Percentiles rank a stretch among this genome's conserved stretches.
phyloP scores from a whole-genome alignment of 1,140 invertebrate genomes.

The Lasioglossum baleicum region DNA sequence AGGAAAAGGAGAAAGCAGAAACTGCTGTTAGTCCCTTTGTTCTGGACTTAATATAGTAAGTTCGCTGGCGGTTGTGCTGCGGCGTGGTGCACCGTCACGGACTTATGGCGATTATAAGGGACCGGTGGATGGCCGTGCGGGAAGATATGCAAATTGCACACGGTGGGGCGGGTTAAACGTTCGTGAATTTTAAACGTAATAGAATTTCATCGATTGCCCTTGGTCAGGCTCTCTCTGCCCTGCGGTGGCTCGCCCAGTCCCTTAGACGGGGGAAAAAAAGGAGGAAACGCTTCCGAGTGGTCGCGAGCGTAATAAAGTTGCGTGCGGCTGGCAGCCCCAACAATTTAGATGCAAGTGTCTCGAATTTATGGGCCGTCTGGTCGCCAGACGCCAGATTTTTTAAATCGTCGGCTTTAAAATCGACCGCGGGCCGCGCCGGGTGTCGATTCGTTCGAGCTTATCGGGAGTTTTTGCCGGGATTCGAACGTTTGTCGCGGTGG shows the following conservation, averaged over 20 bases:
- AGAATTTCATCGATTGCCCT: constrained; percentile 35
- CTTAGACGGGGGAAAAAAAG: neutral
- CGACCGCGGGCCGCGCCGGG: neutral
- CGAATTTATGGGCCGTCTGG: constrained; percentile 7
- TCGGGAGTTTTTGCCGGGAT: neutral
- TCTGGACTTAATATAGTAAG: constrained; percentile 4
- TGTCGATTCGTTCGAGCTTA: neutral
- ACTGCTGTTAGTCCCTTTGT: constrained; percentile 2
- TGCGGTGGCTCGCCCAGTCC: neutral
- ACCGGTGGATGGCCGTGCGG: neutral
- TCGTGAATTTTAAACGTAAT: constrained; percentile 47
- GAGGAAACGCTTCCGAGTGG: neutral
- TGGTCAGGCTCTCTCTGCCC: neutral
- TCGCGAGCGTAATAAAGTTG: constrained; percentile 30
- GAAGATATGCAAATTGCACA: constrained; percentile 49
- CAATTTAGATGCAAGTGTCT: constrained; percentile 9
- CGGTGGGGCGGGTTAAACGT: constrained; percentile 33
- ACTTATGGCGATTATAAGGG: constrained; percentile 30
- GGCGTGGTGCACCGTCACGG: neutral
- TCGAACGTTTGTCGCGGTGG: neutral
- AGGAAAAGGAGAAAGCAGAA: neutral
- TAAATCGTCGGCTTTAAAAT: constrained; percentile 2
- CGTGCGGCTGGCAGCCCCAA: constrained; percentile 13
- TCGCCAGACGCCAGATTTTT: neutral
- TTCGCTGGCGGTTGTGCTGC: neutral